Percentiles rank a stretch among this genome's conserved stretches.
These are phyloP conservation scores for Phasianus colchicus DNA, from an alignment of 2,113 vertebrate genomes.

Conservation along the genomic window DNA sequence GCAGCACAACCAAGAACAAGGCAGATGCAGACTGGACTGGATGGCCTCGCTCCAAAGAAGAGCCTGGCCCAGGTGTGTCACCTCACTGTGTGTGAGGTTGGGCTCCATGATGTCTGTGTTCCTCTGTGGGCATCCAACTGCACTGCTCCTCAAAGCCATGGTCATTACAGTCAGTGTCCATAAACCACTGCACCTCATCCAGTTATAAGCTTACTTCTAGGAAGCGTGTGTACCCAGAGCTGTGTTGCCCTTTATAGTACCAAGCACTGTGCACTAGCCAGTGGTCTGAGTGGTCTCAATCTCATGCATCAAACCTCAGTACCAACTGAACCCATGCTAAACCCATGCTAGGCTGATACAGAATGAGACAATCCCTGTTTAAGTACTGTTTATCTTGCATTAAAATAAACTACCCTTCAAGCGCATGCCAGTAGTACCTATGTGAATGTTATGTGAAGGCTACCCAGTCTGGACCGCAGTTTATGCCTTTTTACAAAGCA, in stretches of 20 bases:
- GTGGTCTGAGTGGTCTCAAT: not conserved
- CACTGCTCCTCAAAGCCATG: not conserved
- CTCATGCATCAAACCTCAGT: not conserved
- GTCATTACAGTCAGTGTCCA: not conserved
- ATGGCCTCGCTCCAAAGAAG: not conserved
- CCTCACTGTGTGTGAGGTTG: rapidly evolving
- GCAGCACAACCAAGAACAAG: not conserved
- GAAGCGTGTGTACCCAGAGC: not conserved
- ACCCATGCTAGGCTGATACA: not conserved
- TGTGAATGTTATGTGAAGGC: not conserved
- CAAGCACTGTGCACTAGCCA: not conserved
- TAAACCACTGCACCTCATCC: not conserved
- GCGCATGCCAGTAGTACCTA: not conserved
- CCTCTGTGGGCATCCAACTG: rapidly evolving
- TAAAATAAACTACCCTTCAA: conserved; percentile 3
- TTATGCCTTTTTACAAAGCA: not conserved
- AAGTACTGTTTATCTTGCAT: not conserved
- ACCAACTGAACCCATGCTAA: not conserved
- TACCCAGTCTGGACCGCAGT: not conserved
- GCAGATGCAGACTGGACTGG: not conserved
- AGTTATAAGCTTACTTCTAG: not conserved
- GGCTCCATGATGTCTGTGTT: not conserved
- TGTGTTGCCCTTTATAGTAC: not conserved
- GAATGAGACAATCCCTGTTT: not conserved
- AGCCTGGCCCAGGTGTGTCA: not conserved